phyloP scores from a whole-genome alignment of 2,888 invertebrate genomes.

The Oscheius sp. region DNA sequence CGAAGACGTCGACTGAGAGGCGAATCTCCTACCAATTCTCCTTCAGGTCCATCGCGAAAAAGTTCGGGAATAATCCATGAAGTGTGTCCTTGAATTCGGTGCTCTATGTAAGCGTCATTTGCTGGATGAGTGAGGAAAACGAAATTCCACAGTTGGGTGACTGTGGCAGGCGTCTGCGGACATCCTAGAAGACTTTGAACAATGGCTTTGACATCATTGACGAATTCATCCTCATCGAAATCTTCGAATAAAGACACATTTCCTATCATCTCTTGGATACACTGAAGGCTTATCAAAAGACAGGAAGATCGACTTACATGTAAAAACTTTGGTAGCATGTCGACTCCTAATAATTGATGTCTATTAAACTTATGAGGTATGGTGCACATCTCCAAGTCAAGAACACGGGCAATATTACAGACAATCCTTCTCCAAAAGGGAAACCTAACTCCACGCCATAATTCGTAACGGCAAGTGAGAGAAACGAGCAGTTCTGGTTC shows the following conservation, averaged over 20 bases:
- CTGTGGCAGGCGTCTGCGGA: conserved; percentile 15
- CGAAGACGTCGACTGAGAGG: conserved; percentile 22
- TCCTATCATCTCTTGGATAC: conserved; percentile 29
- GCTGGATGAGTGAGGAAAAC: conserved; percentile 65
- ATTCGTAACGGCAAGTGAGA: conserved; percentile 36
- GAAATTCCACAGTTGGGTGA: conserved; percentile 55
- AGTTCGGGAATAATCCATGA: conserved; percentile 51
- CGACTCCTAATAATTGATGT: conserved; percentile 12
- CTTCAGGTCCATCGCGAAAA: conserved; percentile 33
- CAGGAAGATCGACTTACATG: conserved; percentile 9
- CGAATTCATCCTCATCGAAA: conserved; percentile 21
- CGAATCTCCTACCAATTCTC: conserved; percentile 38
- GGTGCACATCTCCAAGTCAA: neutral
- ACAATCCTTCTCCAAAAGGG: conserved; percentile 12
- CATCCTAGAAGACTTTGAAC: conserved; percentile 24
- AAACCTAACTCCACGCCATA: conserved; percentile 34
- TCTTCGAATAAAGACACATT: conserved; percentile 4
- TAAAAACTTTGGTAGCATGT: conserved; percentile 30
- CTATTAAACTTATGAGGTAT: conserved; percentile 20
- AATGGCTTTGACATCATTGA: conserved; percentile 10
- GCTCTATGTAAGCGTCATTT: conserved; percentile 56
- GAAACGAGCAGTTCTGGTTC: conserved; percentile 19
- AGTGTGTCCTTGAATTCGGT: conserved; percentile 44
- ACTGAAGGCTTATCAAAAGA: conserved; percentile 6
- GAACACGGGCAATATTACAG: neutral